Conservation (phyloP, 2,113 vertebrate species). For the Grallaria varia region DNA sequence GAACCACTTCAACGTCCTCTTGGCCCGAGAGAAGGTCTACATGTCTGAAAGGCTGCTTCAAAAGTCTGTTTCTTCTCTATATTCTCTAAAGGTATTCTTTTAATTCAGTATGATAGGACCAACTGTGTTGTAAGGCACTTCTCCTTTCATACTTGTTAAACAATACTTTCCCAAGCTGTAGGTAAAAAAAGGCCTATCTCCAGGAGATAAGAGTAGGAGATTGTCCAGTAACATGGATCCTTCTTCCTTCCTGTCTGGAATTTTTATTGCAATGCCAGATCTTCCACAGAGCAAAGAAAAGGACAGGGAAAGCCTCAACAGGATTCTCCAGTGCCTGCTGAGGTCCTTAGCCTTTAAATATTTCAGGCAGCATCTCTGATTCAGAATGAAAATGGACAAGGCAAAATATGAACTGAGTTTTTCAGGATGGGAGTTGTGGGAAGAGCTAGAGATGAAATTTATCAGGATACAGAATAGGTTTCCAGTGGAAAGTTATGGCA, state of each 20-base stretch:
- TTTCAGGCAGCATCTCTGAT: background rate
- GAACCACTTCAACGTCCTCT: background rate
- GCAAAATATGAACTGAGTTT: background rate
- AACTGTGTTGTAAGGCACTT: background rate
- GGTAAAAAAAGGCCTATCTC: background rate
- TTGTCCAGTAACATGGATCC: background rate
- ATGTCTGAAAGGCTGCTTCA: background rate
- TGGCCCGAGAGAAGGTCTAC: background rate
- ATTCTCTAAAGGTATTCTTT: background rate
- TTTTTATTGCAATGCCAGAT: background rate
- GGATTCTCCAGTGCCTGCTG: background rate
- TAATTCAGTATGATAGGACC: background rate
- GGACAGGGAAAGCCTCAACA: background rate
- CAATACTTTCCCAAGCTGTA: background rate
- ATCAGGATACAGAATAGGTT: background rate
- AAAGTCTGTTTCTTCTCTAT: background rate
- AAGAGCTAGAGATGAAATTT: background rate
- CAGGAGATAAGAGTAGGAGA: background rate
- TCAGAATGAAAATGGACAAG: background rate
- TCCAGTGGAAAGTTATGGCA: constrained; percentile 30
- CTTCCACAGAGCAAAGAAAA: background rate
- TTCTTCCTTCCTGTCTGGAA: background rate
- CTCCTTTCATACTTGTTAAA: background rate
- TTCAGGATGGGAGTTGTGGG: background rate
- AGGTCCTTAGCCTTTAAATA: constrained; percentile 3